These are phyloP conservation scores for Scolopax bukidnonensis DNA, from an alignment of 2,797 vertebrate genomes.

Conservation along the genomic window DNA sequence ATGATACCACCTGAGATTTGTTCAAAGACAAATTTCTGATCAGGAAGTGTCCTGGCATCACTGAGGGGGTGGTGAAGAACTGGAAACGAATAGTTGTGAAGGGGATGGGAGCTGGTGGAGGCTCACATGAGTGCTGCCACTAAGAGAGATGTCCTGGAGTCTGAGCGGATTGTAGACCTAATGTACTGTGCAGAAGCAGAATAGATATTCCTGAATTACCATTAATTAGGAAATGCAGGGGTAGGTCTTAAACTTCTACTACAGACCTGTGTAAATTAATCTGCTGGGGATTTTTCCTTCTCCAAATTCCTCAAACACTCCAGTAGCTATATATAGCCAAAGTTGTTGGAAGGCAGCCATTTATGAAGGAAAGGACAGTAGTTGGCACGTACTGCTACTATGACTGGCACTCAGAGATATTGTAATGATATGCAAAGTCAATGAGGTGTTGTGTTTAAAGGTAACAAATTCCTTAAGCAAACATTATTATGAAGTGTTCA, in stretches of 20 bases:
- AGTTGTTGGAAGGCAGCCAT: conserved; percentile 26
- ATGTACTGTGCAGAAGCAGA: background rate
- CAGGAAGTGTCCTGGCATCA: background rate
- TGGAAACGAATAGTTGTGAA: background rate
- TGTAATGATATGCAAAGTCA: background rate
- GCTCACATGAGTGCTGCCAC: background rate
- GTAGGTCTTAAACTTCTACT: background rate
- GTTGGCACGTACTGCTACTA: background rate
- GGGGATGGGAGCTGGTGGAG: background rate
- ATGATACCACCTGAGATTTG: background rate
- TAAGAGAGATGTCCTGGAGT: background rate
- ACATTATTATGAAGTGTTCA: background rate
- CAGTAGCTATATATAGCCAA: conserved; percentile 7
- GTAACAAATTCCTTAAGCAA: background rate
- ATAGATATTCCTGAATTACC: background rate
- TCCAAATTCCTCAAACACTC: background rate
- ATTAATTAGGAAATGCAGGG: background rate
- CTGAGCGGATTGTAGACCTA: background rate
- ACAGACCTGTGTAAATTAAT: background rate
- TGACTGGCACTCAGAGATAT: background rate
- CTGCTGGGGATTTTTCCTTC: background rate
- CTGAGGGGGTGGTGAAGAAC: background rate
- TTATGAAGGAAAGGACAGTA: background rate
- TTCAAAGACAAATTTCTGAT: background rate
- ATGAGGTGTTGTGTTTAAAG: background rate